Percentiles rank a stretch among this genome's conserved stretches.
phyloP scores from a whole-genome alignment of 2,797 vertebrate genomes.

The Acomys russatus region DNA sequence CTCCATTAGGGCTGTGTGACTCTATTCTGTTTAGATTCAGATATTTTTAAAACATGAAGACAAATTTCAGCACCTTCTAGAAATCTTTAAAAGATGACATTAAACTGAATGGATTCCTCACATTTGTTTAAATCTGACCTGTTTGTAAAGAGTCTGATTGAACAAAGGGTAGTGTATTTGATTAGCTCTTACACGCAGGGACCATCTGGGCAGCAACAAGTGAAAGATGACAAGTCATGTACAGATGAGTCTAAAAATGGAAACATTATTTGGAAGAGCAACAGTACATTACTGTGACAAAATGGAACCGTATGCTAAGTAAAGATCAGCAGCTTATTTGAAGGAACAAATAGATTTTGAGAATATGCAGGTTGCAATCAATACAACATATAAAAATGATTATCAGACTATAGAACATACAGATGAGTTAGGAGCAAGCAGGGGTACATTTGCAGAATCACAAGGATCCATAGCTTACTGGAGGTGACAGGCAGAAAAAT shows the following conservation, averaged over 20 bases:
- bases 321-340: slow-evolving; percentile 24
- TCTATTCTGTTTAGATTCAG: not conserved
- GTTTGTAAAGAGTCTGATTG: not conserved
- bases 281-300: slow-evolving; percentile 22
- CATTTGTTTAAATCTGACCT: slow-evolving; percentile 22
- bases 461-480: not conserved
- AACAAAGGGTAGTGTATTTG: not conserved
- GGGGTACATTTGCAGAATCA: not conserved
- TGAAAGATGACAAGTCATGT: slow-evolving; percentile 55
- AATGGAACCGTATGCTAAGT: not conserved
- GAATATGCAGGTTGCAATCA: slow-evolving; percentile 1
- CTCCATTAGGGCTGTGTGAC: not conserved
- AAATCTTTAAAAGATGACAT: slow-evolving; percentile 54
- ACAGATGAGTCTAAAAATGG: slow-evolving; percentile 45
- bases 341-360: slow-evolving; percentile 37
- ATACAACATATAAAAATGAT: slow-evolving; percentile 26
- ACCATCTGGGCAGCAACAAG: not conserved
- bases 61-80: not conserved
- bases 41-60: not conserved
- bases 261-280: slow-evolving; percentile 62
- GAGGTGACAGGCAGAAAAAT: not conserved
- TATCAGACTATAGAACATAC: not conserved
- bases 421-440: not conserved
- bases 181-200: not conserved
- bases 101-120: not conserved